These are phyloP conservation scores for Bovichtus variegatus DNA, from an alignment of 2,797 vertebrate genomes.

Conservation along the genomic window DNA sequence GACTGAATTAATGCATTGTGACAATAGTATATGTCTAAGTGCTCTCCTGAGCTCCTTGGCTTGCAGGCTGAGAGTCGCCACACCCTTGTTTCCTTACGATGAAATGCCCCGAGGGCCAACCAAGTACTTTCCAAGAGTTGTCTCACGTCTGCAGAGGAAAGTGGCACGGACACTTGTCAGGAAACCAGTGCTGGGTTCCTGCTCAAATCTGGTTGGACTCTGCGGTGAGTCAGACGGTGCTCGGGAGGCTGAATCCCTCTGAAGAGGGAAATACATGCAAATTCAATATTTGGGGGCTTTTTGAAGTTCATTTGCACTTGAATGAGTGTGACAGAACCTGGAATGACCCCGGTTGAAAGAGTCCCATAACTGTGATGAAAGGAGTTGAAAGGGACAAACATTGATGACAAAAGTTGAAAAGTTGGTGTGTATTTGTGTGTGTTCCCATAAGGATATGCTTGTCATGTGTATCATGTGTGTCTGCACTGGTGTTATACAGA, in stretches of 20 bases:
- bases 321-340: constrained; percentile 79
- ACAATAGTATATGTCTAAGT: constrained; percentile 65
- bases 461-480: constrained; percentile 10
- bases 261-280: constrained; percentile 75
- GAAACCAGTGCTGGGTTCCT: constrained; percentile 68
- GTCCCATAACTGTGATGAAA: constrained; percentile 41
- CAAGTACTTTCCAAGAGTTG: constrained; percentile 74
- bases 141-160: constrained; percentile 79
- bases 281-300: constrained; percentile 71
- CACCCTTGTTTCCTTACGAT: constrained; percentile 74
- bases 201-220: constrained; percentile 67
- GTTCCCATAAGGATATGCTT: background rate
- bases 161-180: constrained; percentile 77
- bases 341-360: constrained; percentile 63
- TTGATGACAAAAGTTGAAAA: constrained; percentile 47
- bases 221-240: constrained; percentile 71
- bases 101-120: constrained; percentile 66
- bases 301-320: constrained; percentile 70
- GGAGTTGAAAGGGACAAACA: constrained; percentile 51
- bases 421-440: constrained; percentile 26
- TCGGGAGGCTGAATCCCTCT: constrained; percentile 63
- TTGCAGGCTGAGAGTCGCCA: constrained; percentile 59
- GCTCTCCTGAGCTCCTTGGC: constrained; percentile 67
- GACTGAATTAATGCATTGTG: constrained; percentile 54
- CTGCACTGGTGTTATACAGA: constrained; percentile 1